Base-by-base conservation (phyloP, 2,113 vertebrate genomes). In the Cyprinodon brontotheroides region DNA sequence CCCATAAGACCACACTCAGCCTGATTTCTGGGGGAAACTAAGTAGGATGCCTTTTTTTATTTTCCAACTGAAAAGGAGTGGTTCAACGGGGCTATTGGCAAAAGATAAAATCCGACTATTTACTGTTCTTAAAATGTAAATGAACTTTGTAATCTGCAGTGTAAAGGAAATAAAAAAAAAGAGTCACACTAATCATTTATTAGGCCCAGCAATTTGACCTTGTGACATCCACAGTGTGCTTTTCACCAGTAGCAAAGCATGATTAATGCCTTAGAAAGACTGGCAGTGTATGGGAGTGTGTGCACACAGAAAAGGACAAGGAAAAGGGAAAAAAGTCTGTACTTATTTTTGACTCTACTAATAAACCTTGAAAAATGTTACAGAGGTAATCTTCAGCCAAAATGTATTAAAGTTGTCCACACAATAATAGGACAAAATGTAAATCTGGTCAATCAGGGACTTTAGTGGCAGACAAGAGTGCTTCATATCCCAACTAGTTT, bases 171-270 rank as follows among this genome's bases (percentile, higher is more conserved):
- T 13, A 40, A n/a, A 57, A 69, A 71, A 75, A 45, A 20, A 61
- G 62, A 82, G 65, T 22, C 0, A n/a, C 66, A 53, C 61, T 9
- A 79, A 79, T 47, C 72, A 45, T 88, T 90, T 83, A 88, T 79
- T 72, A 83, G 70, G 74, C 68, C 50, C 60, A 77, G 74, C 65
- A 66, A 72, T 53, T 78, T 84, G 79, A 48, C 77, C 65, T 40
- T 80, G 74, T 69, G 73, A 82, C 74, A 87, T 83, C 83, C 75
- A 77, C 79, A 84, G 88, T 63, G 79, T 79, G 84, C 88, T 91
- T 90, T 81, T 87, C 65, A 68, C 61, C 14, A 15, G 78, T 66
- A 86, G 78, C 83, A 79, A 83, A 88, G 86, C 88, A 80, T 85
- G 79, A 69, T 74, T 86, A 75, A 85, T 77, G 78, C 74, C 78